phyloP scores from a whole-genome alignment of 1,140 invertebrate genomes.

The Panagrolaimus sp. region DNA sequence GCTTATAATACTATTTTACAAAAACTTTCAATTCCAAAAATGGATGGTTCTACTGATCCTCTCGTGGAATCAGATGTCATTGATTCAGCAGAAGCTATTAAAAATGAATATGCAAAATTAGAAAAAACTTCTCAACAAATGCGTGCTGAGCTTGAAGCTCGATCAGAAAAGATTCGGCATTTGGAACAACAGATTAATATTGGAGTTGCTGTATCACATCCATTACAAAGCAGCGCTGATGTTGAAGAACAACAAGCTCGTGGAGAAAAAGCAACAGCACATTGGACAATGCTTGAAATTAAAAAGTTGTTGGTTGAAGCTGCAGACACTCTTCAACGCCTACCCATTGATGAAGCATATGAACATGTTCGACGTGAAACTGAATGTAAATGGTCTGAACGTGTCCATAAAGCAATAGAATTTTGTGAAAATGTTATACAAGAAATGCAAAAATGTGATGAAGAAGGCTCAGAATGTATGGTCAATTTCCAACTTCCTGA shows the following conservation, averaged over 20 bases:
- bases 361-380: constrained; percentile 3
- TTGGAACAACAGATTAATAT: not conserved
- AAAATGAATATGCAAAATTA: not conserved
- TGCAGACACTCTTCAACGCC: constrained; percentile 6
- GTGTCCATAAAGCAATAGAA: not conserved
- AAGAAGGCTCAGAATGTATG: not conserved
- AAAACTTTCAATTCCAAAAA: not conserved
- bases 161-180: not conserved
- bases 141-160: not conserved
- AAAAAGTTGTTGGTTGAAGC: not conserved
- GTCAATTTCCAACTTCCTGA: not conserved
- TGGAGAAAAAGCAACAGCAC: constrained; percentile 4
- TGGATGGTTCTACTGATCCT: not conserved
- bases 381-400: not conserved
- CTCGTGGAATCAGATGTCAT: not conserved
- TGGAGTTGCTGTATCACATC: too few relatives aligned
- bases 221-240: not conserved
- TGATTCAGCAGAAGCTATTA: not conserved
- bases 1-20: not conserved
- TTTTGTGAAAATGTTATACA: not conserved
- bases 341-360: constrained; percentile 5
- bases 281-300: constrained; percentile 12
- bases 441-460: constrained; percentile 7
- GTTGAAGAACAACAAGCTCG: constrained; percentile 1
- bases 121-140: not conserved